Percentiles rank a stretch among this genome's conserved stretches.
Conservation (phyloP, 2,797 vertebrate genomes). For the Psittacula echo region DNA sequence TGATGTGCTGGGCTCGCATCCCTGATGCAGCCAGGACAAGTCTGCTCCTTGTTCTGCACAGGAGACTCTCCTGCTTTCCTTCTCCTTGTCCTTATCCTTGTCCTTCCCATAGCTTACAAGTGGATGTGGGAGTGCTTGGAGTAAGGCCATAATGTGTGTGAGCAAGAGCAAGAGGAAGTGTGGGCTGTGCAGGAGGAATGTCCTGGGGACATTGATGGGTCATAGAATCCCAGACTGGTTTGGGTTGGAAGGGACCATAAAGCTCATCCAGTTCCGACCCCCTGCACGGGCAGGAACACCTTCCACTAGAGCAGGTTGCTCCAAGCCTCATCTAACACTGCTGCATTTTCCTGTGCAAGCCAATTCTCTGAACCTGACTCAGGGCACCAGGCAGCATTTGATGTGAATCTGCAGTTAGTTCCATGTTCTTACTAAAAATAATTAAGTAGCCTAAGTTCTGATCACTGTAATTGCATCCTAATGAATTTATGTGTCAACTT, state of each 20-base stretch:
- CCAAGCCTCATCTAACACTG: neutral
- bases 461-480: constrained; percentile 38
- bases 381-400: constrained; percentile 9
- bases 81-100: neutral
- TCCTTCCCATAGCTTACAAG: neutral
- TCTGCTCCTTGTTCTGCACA: neutral
- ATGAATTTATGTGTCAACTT: constrained; percentile 56
- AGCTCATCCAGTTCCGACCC: neutral
- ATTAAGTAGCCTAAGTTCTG: constrained; percentile 44
- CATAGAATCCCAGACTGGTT: neutral
- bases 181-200: neutral
- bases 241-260: neutral
- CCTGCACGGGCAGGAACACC: neutral
- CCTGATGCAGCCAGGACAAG: neutral
- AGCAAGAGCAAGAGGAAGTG: neutral
- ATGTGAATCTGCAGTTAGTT: constrained; percentile 60
- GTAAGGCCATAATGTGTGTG: neutral
- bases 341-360: neutral
- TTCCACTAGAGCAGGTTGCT: neutral
- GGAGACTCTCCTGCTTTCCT: neutral
- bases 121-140: neutral
- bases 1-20: constrained; percentile 3
- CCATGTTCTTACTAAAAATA: constrained; percentile 55
- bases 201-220: neutral
- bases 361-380: neutral